Percentiles rank a stretch among this genome's conserved stretches.
These are phyloP conservation scores for Drosophila paramelanica DNA, from an alignment of 2,888 invertebrate species.

Conservation along the genomic window DNA sequence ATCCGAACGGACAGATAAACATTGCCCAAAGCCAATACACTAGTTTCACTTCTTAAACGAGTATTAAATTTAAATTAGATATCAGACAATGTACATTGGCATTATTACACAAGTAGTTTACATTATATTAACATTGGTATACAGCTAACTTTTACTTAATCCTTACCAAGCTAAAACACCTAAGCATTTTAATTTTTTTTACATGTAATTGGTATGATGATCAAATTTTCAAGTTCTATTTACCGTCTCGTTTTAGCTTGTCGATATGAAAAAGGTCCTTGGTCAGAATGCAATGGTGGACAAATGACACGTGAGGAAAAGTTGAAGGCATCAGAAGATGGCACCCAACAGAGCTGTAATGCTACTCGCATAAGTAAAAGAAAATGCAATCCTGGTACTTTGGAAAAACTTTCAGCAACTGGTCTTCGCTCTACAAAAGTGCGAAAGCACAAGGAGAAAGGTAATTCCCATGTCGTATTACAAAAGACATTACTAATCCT, in stretches of 20 bases:
- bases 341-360: constrained; percentile 87
- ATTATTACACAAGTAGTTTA: neutral
- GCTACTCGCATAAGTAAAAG: constrained; percentile 91
- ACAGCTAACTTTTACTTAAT: neutral
- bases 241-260: constrained; percentile 86
- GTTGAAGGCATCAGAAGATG: constrained; percentile 91
- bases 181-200: too few relatives aligned
- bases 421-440: constrained; percentile 87
- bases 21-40: too few relatives aligned
- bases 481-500: neutral
- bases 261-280: constrained; percentile 95
- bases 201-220: neutral
- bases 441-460: constrained; percentile 86
- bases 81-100: too few relatives aligned
- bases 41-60: too few relatives aligned
- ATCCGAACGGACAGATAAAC: too few relatives aligned
- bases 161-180: neutral
- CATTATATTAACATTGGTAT: neutral
- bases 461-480: constrained; percentile 82
- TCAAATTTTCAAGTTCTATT: neutral
- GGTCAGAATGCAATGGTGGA: constrained; percentile 92
- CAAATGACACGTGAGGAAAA: constrained; percentile 93
- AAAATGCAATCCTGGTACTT: constrained; percentile 91
- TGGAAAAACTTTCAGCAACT: constrained; percentile 86
- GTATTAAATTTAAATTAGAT: too few relatives aligned